Base-by-base conservation (phyloP, 2,888 invertebrate genomes). In the Phengaris alcon region DNA sequence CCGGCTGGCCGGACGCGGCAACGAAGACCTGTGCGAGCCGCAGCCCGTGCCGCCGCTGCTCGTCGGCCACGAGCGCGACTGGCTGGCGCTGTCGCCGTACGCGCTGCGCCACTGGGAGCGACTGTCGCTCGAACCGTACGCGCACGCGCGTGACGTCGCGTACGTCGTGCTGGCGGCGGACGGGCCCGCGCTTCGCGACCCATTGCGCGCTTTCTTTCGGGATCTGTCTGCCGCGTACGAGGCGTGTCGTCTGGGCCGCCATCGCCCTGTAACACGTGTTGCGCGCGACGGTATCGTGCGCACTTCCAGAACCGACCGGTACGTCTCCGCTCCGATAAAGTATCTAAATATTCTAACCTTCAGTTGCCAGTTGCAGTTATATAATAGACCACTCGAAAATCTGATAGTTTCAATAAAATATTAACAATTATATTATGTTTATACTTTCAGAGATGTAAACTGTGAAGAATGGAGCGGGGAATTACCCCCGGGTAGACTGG, bases 51-150 rank as follows among this genome's bases (percentile, higher is more conserved):
- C 99, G 44, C 97, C 98, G 6, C 94, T 99, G 70, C 95, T 99
- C 75, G 98, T 98, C 64, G 99, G 99, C 0, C 97, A 97, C 90
- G 99, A 99, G 85, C 97, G 97, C 83, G 99, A 99, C 86, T 98
- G 98, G 97, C 93, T 99, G 70, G 96, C 98, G 7, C 93, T 99
- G 64, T 97, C 99, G n/a, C 99, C 99, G 0, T 97, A 98, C 87
- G 97, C 98, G 73, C 94, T 99, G 68, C 96, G 97, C 77, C 98
- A 97, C 87, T 99, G 99, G 99, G 99, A 99, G 88, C 97, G 98
- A 83, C 94, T 99, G n/a, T 93, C 97, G n/a, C 93, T 99, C 12
- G 99, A 99, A 87, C 99, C 99, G 0, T 99, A 98, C 88, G 97
- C 98, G n/a, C 97, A 97, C 85, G 95, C 98, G 6, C 94, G 99